phyloP scores from a whole-genome alignment of 2,113 vertebrate species.

The Tachysurus fulvidraco region DNA sequence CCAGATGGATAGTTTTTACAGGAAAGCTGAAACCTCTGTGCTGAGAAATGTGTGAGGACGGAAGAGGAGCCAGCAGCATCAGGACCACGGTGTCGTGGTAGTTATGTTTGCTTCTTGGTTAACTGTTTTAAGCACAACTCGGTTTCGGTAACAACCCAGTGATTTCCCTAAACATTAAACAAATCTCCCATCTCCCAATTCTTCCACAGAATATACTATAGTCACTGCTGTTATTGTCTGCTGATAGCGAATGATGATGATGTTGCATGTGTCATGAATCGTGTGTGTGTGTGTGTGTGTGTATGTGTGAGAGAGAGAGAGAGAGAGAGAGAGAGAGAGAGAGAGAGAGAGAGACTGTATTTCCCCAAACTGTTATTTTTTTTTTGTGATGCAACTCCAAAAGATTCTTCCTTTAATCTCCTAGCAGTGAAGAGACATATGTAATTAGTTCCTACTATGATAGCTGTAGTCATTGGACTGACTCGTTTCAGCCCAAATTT shows the following conservation, averaged over 20 bases:
- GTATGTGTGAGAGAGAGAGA: no score
- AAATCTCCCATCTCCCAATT: neutral
- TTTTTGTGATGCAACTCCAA: no score
- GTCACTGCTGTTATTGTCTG: neutral
- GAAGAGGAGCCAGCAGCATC: neutral
- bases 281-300: no score
- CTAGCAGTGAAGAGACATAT: no score
- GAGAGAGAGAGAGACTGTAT: no score
- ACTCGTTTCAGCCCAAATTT: no score
- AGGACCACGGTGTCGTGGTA: neutral
- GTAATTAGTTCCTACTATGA: no score
- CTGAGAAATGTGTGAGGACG: neutral
- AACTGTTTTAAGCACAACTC: neutral
- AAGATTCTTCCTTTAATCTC: no score
- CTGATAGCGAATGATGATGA: neutral
- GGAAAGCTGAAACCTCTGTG: neutral
- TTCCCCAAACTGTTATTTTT: no score
- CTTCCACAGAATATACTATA: neutral
- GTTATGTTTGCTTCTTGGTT: neutral
- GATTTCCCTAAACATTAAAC: neutral
- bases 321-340: no score
- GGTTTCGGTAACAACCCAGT: neutral
- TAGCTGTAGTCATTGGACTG: no score
- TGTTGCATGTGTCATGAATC: no score
- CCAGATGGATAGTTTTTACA: neutral